phyloP scores from a whole-genome alignment of 2,113 vertebrate species.

The Galemys pyrenaicus region DNA sequence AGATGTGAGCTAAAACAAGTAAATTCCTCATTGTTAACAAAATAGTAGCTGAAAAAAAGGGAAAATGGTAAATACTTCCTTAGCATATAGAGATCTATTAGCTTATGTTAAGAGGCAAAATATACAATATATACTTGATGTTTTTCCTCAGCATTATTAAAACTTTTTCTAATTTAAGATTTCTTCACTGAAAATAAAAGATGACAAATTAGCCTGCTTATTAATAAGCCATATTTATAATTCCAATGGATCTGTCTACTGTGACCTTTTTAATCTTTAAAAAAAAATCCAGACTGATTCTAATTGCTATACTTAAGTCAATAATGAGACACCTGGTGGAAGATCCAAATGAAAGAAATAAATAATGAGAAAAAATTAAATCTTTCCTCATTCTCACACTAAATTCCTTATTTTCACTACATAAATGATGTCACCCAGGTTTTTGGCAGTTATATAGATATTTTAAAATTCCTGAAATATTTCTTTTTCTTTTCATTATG shows the following conservation, averaged over 20 bases:
- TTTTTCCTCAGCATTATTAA: neutral
- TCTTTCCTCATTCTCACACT: neutral
- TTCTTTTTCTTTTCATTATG: neutral
- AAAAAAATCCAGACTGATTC: neutral
- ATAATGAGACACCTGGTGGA: neutral
- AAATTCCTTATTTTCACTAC: neutral
- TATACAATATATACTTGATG: neutral
- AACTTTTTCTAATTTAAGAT: neutral
- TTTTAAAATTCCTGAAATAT: neutral
- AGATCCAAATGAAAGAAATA: slow-evolving; percentile 1
- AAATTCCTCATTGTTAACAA: neutral
- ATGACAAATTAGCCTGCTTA: neutral
- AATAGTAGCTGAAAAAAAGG: neutral
- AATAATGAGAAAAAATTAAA: neutral
- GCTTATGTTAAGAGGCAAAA: neutral
- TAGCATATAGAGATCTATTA: neutral
- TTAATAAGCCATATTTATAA: neutral
- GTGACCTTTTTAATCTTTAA: slow-evolving; percentile 50
- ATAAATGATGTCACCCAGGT: neutral
- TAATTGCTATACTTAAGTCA: slow-evolving; percentile 39
- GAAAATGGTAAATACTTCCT: neutral
- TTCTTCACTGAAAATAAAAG: neutral
- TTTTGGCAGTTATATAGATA: neutral
- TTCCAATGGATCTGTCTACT: slow-evolving; percentile 8
- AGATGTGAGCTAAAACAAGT: neutral